Base-by-base conservation (phyloP, 2,113 vertebrate species). In the Ammodytes dubius region DNA sequence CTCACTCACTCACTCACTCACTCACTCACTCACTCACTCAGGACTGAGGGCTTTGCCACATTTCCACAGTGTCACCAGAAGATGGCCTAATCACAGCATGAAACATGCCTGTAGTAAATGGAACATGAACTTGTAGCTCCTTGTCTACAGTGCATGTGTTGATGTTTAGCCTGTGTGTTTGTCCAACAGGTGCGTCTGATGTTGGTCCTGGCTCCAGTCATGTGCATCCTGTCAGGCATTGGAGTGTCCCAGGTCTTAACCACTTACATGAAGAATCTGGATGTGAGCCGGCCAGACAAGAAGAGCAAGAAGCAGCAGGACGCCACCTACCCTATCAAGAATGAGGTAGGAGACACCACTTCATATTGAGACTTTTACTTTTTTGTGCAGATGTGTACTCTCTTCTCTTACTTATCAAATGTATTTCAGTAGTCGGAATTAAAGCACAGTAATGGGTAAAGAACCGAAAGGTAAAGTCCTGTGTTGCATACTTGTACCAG, bases 241-340 rank as follows among this genome's bases (percentile, higher is more conserved):
- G 98, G 98, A 0, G 97, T 99, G 53, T 99, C 98, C 52, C 98
- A 99, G 90, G 98, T 99, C 9, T 83, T 99, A 7, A 97, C 97
- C 68, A 99, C 98, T 14, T 99, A 99, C 84, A 99, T 99, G 97
- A 99, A 98, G 95, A 99, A 99, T 92, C 85, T 99, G 92, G 98
- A 99, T 13, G 97, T 99, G 82, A 99, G 97, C 93, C 96, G 98
- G 15, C 96, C 97, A 0, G 98, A 99, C 90, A 99, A 99, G 94
- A 99, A 97, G 86, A 92, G 89, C 92, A 99, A 99, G 94, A 99
- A 99, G 83, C 97, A 99, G 80, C 98, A 99, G 61, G 98, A 99
- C 77, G 93, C 98, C 72, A 99, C 98, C 10, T 99, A 99, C 86
- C 98, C 98, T 52, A 99, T 99, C 87, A 99, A 99, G 89, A 99